Evolutionary conservation across 2,797 vertebrate species (phyloP).

Genomic region (Pseudochirops cupreus): DNA sequence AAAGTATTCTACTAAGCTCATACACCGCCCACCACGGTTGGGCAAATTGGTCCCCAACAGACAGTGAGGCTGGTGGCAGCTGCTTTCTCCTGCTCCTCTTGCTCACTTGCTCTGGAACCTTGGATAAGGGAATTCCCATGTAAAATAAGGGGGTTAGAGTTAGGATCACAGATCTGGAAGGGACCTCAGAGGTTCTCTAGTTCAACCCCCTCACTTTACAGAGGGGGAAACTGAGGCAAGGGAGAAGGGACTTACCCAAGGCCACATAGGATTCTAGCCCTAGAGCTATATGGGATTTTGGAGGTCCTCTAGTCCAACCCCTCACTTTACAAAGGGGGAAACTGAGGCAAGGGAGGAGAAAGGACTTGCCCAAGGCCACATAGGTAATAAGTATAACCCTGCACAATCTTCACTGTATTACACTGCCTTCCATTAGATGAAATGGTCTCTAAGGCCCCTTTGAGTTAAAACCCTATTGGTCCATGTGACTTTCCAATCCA

Average conservation of each 20-base stretch:
- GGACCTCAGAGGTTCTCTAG: too few species aligned
- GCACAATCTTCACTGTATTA: background rate
- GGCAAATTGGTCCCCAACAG: background rate
- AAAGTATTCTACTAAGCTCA: conserved; percentile 45
- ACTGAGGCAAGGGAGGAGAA: background rate
- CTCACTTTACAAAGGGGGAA: background rate
- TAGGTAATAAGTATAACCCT: background rate
- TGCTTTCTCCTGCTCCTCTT: background rate
- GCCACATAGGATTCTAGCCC: background rate
- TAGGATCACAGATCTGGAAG: too few species aligned
- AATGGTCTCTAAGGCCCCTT: background rate
- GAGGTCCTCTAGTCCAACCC: background rate
- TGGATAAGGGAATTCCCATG: background rate
- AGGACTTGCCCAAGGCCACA: background rate
- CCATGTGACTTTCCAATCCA: background rate
- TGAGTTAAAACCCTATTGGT: background rate
- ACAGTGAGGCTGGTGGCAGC: too few species aligned
- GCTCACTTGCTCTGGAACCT: background rate
- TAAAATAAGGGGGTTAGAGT: background rate
- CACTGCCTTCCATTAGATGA: background rate
- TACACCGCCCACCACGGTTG: background rate
- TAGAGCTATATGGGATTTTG: background rate
- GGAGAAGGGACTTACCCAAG: too few species aligned
- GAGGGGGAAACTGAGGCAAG: too few species aligned
- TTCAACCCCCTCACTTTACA: too few species aligned